Conservation (phyloP, 2,113 vertebrate genomes). For the Tenebrosternarchus preto region DNA sequence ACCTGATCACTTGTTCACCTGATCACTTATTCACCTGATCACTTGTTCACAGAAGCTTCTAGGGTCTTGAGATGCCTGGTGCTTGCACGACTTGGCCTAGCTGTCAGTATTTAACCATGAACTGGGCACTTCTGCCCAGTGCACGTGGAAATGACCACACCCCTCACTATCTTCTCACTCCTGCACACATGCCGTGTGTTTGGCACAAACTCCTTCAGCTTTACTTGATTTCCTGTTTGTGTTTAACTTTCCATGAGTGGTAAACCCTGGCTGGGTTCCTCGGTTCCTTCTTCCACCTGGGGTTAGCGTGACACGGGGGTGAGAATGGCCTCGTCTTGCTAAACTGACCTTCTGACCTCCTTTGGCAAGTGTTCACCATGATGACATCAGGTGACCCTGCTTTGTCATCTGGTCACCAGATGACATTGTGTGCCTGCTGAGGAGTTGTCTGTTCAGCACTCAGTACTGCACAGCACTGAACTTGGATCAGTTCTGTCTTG, state of each 20-base stretch:
- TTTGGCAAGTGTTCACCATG: background rate
- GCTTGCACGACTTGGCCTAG: too few relatives aligned
- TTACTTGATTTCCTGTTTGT: background rate
- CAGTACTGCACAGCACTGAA: background rate
- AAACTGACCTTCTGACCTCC: conserved; percentile 24
- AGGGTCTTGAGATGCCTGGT: too few relatives aligned
- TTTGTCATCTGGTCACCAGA: conserved; percentile 20
- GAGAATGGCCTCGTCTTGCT: background rate
- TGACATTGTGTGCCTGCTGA: background rate
- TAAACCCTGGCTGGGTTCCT: background rate
- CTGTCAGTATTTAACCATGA: too few relatives aligned
- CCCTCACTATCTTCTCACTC: too few relatives aligned
- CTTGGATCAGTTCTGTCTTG: too few relatives aligned
- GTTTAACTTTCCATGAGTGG: background rate
- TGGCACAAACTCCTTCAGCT: too few relatives aligned
- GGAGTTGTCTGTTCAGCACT: background rate
- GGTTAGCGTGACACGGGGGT: background rate
- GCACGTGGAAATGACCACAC: too few relatives aligned
- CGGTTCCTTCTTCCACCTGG: background rate
- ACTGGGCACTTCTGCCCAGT: too few relatives aligned
- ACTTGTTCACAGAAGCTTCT: too few relatives aligned
- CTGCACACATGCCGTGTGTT: too few relatives aligned
- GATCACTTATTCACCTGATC: too few relatives aligned
- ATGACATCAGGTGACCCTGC: background rate
- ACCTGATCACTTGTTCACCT: too few relatives aligned